Evolutionary conservation across 2,113 vertebrate genomes (phyloP), one percentile per base, ranked within the genome.

Genomic region (Hemicordylus capensis): DNA sequence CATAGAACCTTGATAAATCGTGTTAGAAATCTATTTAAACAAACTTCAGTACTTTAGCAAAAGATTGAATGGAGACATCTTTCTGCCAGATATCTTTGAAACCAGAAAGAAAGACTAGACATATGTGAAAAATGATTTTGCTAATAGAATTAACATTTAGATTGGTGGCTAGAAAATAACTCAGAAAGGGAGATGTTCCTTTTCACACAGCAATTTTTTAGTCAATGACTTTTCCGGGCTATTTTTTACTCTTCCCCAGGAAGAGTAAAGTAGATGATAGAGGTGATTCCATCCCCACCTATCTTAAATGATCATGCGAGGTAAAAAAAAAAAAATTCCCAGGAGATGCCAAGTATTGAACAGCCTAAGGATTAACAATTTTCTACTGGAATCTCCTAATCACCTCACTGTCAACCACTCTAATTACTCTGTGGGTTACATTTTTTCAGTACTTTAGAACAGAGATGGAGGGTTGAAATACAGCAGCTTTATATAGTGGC

Each of bases 1-100:
- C 67, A 84, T 82, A 77, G 77, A 76, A 44, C 61, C 72, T 46
- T 84, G 87, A 86, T 82, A 93, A 89, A 92, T 91, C 87, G 83
- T n/a, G 58, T 85, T 81, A 26, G 81, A 87, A 80, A 83, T 26
- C 54, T 61, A 48, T 87, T 90, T 76, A 85, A 91, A 92, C 37
- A 87, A 89, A 81, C 66, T 82, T 75, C 58, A 87, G 76, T 80
- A 28, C 88, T 84, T 83, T 56, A 78, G 67, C 64, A 85, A 39
- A 75, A 69, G 88, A 4, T 76, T 86, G 85, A 90, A 73, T 34
- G 34, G 77, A 89, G 48, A 54, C 44, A 37, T 66, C 2, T 12
- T 84, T 74, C 2, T 70, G 51, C 10, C 58, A 48, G 34, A 28
- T 39, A 5, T 1, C 4, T 54, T 39, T 42, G 31, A 14, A 80